Evolutionary conservation across 2,888 invertebrate genomes (phyloP), one percentile per base, ranked within the genome.

Genomic region (Lissonota sp.): DNA sequence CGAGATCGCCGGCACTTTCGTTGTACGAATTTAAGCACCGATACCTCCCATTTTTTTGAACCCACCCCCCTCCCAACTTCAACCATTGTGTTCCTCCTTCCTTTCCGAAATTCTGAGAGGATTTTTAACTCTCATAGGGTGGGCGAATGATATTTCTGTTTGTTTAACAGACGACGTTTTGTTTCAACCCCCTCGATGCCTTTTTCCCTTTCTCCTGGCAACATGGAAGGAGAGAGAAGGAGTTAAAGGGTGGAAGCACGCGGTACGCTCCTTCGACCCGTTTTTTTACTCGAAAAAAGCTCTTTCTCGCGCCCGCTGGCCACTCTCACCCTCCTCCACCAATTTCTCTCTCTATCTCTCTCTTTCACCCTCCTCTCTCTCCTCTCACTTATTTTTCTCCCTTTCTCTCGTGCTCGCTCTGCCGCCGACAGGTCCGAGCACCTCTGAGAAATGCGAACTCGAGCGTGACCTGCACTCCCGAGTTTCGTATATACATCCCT

Each of bases 361-460:
- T 55, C 62, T 66, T 67, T 55, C 58, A 55, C 57, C 46, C 66
- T 66, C 49, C 49, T 63, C 64, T 73, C 49, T 57, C 46, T n/a
- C 44, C 66, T 80, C 70, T 83, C 70, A 55, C 74, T 69, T 75
- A 70, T 72, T 66, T 70, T 26, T 26, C 26, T 26, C 26, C 26
- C 44, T 63, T 55, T 63, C 74, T 60, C 55, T 72, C 53, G 72
- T 58, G 49, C 74, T 42, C 81, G 83, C 79, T 81, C 83, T 84
- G 85, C 76, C 74, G 83, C 77, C 80, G 85, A 85, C 85, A 84
- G 84, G 82, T 84, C 82, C 85, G 80, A 84, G 85, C 80, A 84
- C 80, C 80, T 82, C 80, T 83, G 84, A 85, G 84, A 83, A 85
- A 85, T 85, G 84, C 82, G 81, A 81, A 81, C 81, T 81, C 81